Base-by-base conservation (phyloP, 1,140 invertebrate genomes). In the Zaprionus gabonicus region DNA sequence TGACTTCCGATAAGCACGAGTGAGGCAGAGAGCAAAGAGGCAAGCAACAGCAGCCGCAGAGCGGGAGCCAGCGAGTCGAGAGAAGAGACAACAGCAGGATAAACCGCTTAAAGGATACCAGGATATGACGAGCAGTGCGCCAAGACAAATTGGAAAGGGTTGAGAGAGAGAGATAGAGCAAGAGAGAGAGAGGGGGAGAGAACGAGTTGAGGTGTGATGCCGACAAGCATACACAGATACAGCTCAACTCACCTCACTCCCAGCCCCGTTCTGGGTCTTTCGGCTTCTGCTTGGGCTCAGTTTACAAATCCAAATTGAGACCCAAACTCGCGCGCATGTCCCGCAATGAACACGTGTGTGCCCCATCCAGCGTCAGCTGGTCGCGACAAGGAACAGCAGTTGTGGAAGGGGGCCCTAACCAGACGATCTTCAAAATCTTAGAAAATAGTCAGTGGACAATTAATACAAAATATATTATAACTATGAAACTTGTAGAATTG, bases 1-100 rank as follows among this genome's bases (percentile, higher is more conserved):
- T 85, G 86, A 90, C 85, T 90, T 90, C 85, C 85, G 85, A 90
- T 90, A 69, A 80, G 86, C 85, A 90, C 85, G 85, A 90, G 85
- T 77, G 82, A 53, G 64, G 69, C 55, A 80, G 66, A 71, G 65
- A 64, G 53, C 31, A 62, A 49, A 64, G 41, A 55, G 28, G 56
- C 46, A 71, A 71, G 75, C 49, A 56, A 51, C 23, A 58, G 20
- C 17, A 60, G 41, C 41, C 41, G n/a, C n/a, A 46, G 41, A 46
- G 41, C 41, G 41, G 41, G 41, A 46, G 41, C 41, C 7, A n/a
- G 41, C 41, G 41, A 46, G 41, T n/a, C 41, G 41, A 20, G n/a
- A 46, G 7, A 36, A 64, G 71, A 55, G 34, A 69, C 55, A 78
- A 81, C 85, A 90, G 85, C 82, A 90, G 86, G 82, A 90, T 75